A percentile compares a stretch with the other conserved stretches of the same genome.
These are phyloP conservation scores for Drosophila busckii DNA, from an alignment of 1,140 invertebrate genomes.

Conservation along the genomic window DNA sequence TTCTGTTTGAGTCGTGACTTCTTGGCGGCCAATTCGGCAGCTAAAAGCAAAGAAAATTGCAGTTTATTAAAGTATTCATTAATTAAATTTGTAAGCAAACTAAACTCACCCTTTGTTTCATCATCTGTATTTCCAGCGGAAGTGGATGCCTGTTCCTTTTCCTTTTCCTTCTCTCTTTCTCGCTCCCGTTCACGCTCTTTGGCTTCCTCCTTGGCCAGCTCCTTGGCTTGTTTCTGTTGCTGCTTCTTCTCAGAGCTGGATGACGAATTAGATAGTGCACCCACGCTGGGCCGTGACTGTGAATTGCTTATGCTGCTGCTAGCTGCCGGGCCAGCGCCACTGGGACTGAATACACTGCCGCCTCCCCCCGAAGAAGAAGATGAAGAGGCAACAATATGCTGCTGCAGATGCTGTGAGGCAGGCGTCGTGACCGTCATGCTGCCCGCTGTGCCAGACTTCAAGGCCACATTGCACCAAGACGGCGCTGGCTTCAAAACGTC, in stretches of 20 bases:
- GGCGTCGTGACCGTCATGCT: constrained; percentile 37
- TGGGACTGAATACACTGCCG: constrained; percentile 63
- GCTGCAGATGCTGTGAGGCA: constrained; percentile 39
- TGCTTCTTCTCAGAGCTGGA: constrained; percentile 60
- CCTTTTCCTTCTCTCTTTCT: constrained; percentile 27
- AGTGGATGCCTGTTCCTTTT: constrained; percentile 38
- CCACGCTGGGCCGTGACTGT: constrained; percentile 70
- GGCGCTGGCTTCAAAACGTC: constrained; percentile 75
- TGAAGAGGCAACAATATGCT: constrained; percentile 64
- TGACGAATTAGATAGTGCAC: constrained; percentile 69
- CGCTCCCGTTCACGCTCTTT: constrained; percentile 32
- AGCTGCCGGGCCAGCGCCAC: constrained; percentile 27
- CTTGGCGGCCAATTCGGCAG: constrained; percentile 82
- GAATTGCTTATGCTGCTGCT: constrained; percentile 45
- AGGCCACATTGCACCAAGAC: constrained; percentile 76
- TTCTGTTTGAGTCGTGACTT: constrained; percentile 81
- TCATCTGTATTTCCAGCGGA: constrained; percentile 65
- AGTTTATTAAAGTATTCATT: neutral
- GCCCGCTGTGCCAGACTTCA: constrained; percentile 45
- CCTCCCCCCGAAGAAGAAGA: constrained; percentile 68
- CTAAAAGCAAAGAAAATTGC: constrained; percentile 18
- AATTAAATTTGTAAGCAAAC: neutral
- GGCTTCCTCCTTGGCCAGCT: constrained; percentile 46
- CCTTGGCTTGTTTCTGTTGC: constrained; percentile 29
- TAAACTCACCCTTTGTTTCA: constrained; percentile 66